Conservation (phyloP, 2,797 vertebrate species). For the Dromococcyx pavoninus region DNA sequence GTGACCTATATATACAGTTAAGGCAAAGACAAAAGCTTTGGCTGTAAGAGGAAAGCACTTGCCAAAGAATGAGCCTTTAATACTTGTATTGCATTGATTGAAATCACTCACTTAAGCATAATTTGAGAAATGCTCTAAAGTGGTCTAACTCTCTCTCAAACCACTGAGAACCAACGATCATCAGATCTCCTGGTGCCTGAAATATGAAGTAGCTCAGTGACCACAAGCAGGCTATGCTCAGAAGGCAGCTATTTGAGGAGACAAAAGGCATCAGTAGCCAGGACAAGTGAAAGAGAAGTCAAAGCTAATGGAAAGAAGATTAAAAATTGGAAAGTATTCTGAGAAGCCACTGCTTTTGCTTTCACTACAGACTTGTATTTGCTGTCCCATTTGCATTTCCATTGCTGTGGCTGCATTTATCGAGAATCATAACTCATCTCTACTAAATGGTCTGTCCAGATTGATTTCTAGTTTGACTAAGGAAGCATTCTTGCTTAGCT, state of each 20-base stretch:
- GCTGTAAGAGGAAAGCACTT: not conserved
- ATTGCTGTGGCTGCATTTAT: not conserved
- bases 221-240: not conserved
- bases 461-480: not conserved
- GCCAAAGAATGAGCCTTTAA: not conserved
- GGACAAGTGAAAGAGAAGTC: not conserved
- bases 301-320: not conserved
- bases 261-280: not conserved
- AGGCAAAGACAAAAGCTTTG: not conserved
- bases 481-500: not conserved
- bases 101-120: not conserved
- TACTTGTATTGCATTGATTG: not conserved
- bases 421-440: not conserved
- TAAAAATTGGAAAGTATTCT: not conserved
- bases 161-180: not conserved
- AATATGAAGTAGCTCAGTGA: not conserved
- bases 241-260: not conserved
- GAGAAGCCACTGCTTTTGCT: not conserved
- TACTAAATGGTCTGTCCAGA: not conserved
- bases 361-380: not conserved
- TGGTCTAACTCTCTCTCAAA: not conserved
- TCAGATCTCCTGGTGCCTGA: not conserved
- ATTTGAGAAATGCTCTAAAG: slow-evolving; percentile 10
- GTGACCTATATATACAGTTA: not conserved
- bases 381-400: not conserved